phyloP scores from a whole-genome alignment of 2,888 invertebrate species.

The Oscheius sp. region DNA sequence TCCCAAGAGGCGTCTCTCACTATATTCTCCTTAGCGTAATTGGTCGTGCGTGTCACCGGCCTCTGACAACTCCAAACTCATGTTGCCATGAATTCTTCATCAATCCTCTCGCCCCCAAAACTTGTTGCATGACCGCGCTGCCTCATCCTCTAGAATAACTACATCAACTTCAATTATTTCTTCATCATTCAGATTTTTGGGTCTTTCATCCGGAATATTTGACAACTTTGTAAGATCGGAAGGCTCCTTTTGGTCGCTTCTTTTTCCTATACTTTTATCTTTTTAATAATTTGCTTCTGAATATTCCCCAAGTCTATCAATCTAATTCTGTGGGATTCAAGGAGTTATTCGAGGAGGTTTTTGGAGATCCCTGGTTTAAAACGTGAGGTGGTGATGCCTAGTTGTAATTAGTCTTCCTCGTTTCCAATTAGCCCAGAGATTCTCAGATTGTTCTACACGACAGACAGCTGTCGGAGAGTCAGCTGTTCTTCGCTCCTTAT shows the following conservation, averaged over 20 bases:
- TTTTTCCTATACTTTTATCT: too few species aligned
- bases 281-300: background rate
- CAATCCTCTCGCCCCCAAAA: conserved; percentile 1
- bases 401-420: background rate
- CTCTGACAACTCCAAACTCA: background rate
- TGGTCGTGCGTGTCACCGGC: background rate
- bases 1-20: background rate
- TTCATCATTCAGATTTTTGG: background rate
- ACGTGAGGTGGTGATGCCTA: background rate
- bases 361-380: too few species aligned
- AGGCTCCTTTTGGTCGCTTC: too few species aligned
- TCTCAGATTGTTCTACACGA: background rate
- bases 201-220: background rate
- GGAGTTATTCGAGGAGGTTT: too few species aligned
- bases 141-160: too few species aligned
- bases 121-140: background rate
- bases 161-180: too few species aligned
- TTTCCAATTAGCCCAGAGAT: background rate
- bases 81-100: conserved; percentile 15
- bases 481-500: conserved; percentile 7
- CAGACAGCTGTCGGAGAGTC: background rate
- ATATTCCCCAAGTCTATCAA: background rate
- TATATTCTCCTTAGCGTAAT: background rate
- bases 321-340: too few species aligned
- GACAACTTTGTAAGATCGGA: background rate